Evolutionary conservation across 2,797 vertebrate species (phyloP).

Genomic region (Varecia variegata): DNA sequence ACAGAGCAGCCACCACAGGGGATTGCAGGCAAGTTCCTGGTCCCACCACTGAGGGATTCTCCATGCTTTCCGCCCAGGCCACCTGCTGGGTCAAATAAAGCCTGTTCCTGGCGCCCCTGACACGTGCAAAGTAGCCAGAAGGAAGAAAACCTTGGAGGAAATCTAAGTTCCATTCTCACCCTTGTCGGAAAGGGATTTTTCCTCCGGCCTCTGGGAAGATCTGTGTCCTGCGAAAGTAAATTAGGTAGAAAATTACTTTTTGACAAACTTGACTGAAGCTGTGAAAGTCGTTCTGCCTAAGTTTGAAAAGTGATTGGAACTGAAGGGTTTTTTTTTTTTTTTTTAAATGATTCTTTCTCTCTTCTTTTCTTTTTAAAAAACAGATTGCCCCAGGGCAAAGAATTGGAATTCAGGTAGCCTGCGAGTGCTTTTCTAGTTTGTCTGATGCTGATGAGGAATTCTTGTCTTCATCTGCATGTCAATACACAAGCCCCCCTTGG

Average conservation of each 20-base stretch:
- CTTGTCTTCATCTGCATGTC: background rate
- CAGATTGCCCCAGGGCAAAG: conserved; percentile 51
- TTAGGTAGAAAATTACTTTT: conserved; percentile 72
- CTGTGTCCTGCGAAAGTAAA: conserved; percentile 70
- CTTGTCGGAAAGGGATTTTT: conserved; percentile 52
- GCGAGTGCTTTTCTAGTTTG: background rate
- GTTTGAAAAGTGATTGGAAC: conserved; percentile 73
- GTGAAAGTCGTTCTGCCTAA: conserved; percentile 57
- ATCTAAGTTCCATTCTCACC: conserved; percentile 27
- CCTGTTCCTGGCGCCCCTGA: background rate
- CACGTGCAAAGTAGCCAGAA: background rate
- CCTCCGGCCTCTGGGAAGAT: conserved; percentile 39
- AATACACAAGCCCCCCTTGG: background rate
- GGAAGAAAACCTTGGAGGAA: conserved; percentile 1
- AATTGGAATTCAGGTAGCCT: conserved; percentile 48
- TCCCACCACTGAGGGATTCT: background rate
- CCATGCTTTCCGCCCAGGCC: accelerated
- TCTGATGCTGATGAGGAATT: background rate
- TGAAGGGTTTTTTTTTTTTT: background rate
- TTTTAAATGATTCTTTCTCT: conserved; percentile 1
- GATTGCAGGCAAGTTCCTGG: background rate
- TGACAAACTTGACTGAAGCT: conserved; percentile 71
- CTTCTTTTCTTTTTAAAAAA: conserved; percentile 40
- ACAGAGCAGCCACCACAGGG: background rate
- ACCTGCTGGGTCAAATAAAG: background rate